A percentile compares a stretch with the other conserved stretches of the same genome.
phyloP scores from a whole-genome alignment of 2,888 invertebrate genomes.

The Sarcophaga rosellei region DNA sequence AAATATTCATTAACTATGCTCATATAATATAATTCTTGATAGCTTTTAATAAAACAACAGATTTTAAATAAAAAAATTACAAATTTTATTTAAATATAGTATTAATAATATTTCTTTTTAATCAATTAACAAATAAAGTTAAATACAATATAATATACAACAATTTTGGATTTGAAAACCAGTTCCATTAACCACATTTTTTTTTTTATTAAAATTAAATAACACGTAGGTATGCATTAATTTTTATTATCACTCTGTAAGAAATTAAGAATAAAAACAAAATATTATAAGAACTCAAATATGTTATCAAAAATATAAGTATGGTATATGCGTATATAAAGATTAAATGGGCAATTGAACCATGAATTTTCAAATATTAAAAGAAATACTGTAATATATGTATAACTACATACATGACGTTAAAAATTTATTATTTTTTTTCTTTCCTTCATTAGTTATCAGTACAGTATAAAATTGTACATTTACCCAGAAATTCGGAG shows the following conservation, averaged over 20 bases:
- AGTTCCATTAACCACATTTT: conserved; percentile 55
- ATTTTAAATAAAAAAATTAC: conserved; percentile 51
- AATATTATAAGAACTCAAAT: conserved; percentile 17
- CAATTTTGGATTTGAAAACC: conserved; percentile 48
- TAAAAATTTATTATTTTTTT: not conserved
- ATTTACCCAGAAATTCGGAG: too few relatives aligned
- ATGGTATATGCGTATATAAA: not conserved
- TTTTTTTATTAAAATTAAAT: conserved; percentile 48
- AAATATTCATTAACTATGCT: too few relatives aligned
- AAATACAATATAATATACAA: conserved; percentile 45
- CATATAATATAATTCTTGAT: too few relatives aligned
- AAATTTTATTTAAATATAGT: conserved; percentile 42
- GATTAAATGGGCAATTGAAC: not conserved
- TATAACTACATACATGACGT: not conserved
- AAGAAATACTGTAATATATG: too few relatives aligned
- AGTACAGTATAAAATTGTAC: too few relatives aligned
- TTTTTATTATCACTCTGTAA: conserved; percentile 62
- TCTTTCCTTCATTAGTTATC: too few relatives aligned
- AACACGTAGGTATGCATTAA: conserved; percentile 42
- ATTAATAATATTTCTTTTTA: conserved; percentile 12
- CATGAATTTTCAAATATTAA: not conserved
- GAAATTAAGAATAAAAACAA: conserved; percentile 42
- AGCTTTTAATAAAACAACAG: not conserved
- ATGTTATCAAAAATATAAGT: not conserved
- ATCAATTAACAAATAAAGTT: conserved; percentile 40